These are phyloP conservation scores for Podocnemis expansa DNA, from an alignment of 2,113 vertebrate species.

Conservation along the genomic window DNA sequence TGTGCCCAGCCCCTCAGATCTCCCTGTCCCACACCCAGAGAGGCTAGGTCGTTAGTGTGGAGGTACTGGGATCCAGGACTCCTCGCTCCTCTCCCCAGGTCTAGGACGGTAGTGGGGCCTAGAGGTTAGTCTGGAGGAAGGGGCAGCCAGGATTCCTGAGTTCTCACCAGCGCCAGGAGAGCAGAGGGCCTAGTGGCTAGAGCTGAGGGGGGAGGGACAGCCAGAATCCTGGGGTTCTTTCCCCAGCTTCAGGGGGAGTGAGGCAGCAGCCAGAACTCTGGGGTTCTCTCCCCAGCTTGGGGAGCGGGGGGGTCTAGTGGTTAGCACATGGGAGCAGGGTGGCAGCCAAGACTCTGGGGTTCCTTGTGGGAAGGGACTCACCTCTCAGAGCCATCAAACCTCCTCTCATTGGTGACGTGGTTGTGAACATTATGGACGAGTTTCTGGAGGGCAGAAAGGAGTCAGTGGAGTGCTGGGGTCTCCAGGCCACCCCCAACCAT, in stretches of 20 bases:
- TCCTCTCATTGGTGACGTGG: constrained; percentile 77
- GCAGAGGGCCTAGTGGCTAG: not conserved
- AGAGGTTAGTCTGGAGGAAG: not conserved
- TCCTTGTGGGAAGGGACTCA: constrained; percentile 22
- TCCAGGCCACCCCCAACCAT: not conserved
- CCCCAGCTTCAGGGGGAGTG: no score
- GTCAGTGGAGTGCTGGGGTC: not conserved
- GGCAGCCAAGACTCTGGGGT: not conserved
- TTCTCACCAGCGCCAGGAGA: not conserved
- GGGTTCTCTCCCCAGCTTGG: not conserved
- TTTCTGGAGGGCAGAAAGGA: constrained; percentile 67
- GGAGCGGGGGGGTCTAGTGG: not conserved
- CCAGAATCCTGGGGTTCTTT: not conserved
- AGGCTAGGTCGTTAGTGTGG: not conserved
- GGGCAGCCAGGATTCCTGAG: not conserved
- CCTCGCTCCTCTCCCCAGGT: not conserved
- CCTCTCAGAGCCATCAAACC: constrained; percentile 82
- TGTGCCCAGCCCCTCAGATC: not conserved
- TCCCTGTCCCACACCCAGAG: not conserved
- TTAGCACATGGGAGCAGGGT: not conserved
- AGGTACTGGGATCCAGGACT: not conserved
- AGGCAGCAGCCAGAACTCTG: no score
- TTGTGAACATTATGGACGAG: constrained; percentile 80
- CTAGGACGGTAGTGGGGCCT: not conserved
- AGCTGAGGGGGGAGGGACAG: not conserved